phyloP scores from a whole-genome alignment of 2,113 vertebrate species.

The Phalacrocorax carbo region DNA sequence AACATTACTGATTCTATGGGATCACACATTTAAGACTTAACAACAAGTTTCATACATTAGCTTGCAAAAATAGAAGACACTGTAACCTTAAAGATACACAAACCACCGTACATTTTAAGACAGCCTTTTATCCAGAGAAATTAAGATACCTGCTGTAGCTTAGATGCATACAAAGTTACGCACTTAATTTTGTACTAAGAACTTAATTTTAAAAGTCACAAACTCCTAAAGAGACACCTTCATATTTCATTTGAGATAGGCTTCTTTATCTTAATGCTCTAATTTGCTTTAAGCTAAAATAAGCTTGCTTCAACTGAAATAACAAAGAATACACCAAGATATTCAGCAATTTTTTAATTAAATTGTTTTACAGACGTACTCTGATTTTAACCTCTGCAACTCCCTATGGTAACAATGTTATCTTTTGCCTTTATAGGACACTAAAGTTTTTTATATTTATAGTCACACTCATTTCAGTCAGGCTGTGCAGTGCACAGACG shows the following conservation, averaged over 20 bases:
- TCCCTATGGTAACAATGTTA: not conserved
- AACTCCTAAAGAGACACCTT: not conserved
- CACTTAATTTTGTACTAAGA: not conserved
- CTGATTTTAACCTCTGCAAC: not conserved
- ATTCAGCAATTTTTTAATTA: not conserved
- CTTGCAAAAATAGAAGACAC: not conserved
- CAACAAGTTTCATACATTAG: not conserved
- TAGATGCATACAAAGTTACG: not conserved
- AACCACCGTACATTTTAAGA: not conserved
- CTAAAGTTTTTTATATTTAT: not conserved
- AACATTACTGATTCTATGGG: not conserved
- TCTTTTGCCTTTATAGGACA: not conserved
- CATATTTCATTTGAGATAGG: not conserved
- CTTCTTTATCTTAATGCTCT: not conserved
- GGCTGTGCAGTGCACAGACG: not conserved
- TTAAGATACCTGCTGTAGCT: not conserved
- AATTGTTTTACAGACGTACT: fast-evolving
- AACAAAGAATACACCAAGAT: not conserved
- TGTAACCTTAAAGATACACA: not conserved
- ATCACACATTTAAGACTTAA: not conserved
- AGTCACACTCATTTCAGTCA: not conserved
- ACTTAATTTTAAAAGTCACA: not conserved
- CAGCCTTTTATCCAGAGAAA: not conserved
- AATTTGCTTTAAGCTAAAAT: not conserved
- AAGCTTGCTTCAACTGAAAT: not conserved